A percentile compares a stretch with the other conserved stretches of the same genome.
Evolutionary conservation across 2,797 vertebrate genomes (phyloP).

Genomic region (Bradypodion pumilum): DNA sequence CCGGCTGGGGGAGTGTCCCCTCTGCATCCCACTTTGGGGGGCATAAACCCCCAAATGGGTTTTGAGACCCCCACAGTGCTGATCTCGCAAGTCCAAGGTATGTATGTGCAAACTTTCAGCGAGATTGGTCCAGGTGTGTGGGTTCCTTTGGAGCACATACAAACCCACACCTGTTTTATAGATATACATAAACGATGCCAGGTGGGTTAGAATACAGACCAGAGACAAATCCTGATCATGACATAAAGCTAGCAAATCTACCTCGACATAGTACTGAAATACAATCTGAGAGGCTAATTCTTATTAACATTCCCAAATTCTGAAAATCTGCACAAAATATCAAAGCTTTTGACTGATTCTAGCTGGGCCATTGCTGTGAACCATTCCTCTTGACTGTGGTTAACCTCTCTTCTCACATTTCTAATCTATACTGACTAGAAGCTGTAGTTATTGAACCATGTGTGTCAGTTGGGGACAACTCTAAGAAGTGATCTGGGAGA

Average conservation of each 20-base stretch:
- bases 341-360: not conserved
- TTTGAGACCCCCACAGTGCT: too few relatives aligned
- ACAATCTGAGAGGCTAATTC: not conserved
- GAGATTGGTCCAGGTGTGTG: too few relatives aligned
- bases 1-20: too few relatives aligned
- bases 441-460: not conserved
- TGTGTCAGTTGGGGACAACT: not conserved
- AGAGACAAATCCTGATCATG: too few relatives aligned
- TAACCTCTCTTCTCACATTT: not conserved
- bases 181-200: not conserved
- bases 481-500: not conserved
- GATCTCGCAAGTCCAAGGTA: too few relatives aligned
- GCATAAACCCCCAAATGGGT: too few relatives aligned
- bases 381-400: not conserved
- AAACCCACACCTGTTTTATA: too few relatives aligned
- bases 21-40: too few relatives aligned
- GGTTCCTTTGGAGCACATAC: too few relatives aligned
- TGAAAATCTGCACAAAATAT: not conserved
- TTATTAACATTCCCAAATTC: not conserved
- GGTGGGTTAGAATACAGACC: too few relatives aligned
- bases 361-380: not conserved
- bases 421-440: not conserved
- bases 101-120: too few relatives aligned
- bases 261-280: not conserved
- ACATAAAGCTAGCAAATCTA: too few relatives aligned